Evolutionary conservation across 2,888 invertebrate species (phyloP).

Genomic region (Lithophane socia): DNA sequence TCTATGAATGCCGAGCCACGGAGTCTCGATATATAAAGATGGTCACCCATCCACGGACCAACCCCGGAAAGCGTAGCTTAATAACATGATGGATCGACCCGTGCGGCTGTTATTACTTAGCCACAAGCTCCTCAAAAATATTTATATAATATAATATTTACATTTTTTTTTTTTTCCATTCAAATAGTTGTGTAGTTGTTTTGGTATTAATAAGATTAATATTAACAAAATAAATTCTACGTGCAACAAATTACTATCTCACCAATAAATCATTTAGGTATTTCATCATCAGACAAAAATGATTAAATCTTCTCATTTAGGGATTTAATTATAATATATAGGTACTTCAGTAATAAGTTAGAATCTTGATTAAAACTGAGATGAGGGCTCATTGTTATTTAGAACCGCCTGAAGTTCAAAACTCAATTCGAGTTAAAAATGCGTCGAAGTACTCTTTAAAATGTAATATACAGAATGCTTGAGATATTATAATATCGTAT

Average conservation of each 20-base stretch:
- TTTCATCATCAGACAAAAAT: background rate
- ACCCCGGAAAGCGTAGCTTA: too few relatives aligned
- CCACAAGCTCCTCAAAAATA: too few relatives aligned
- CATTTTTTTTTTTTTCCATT: too few relatives aligned
- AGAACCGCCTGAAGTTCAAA: slow-evolving; percentile 57
- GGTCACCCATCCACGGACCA: too few relatives aligned
- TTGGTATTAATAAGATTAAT: too few relatives aligned
- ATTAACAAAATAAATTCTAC: background rate
- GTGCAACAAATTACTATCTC: background rate
- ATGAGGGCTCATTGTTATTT: slow-evolving; percentile 70
- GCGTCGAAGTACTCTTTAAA: slow-evolving; percentile 39
- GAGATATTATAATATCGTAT: slow-evolving; percentile 18
- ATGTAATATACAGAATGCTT: slow-evolving; percentile 35
- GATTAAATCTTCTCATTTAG: background rate
- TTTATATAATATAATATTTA: too few relatives aligned
- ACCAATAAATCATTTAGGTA: background rate
- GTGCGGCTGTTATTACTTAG: too few relatives aligned
- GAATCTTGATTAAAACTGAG: slow-evolving; percentile 55
- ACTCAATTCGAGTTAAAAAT: slow-evolving; percentile 37
- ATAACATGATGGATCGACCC: too few relatives aligned
- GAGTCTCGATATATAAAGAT: too few relatives aligned
- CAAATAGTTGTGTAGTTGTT: too few relatives aligned
- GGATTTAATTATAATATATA: slow-evolving; percentile 20
- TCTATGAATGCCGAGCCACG: too few relatives aligned
- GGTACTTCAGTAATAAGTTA: slow-evolving; percentile 8